Conservation (phyloP, 1,140 invertebrate species). For the Lerema accius region DNA sequence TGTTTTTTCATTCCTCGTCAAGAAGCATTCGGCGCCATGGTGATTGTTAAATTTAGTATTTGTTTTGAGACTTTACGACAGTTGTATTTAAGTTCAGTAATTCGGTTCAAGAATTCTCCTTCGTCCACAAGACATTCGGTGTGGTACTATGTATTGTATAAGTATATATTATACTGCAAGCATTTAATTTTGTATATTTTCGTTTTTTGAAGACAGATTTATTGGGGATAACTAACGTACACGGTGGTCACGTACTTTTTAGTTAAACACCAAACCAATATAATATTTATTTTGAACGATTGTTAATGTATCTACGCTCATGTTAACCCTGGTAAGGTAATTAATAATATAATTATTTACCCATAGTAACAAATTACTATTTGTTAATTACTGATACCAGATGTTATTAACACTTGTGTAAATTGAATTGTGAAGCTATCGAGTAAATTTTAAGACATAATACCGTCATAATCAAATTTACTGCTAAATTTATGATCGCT, state of each 20-base stretch:
- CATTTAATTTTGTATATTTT: too few relatives aligned
- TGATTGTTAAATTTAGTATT: slow-evolving; percentile 60
- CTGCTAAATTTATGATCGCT: neutral
- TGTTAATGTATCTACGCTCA: too few relatives aligned
- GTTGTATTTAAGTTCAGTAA: slow-evolving; percentile 52
- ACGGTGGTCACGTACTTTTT: too few relatives aligned
- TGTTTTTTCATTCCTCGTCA: slow-evolving; percentile 54
- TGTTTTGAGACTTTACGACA: slow-evolving; percentile 50
- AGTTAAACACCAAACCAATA: too few relatives aligned
- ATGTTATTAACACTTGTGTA: neutral
- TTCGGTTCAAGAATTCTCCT: slow-evolving; percentile 36
- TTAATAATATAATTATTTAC: neutral
- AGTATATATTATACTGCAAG: too few relatives aligned
- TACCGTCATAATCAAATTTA: neutral
- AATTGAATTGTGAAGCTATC: neutral
- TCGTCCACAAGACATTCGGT: too few relatives aligned
- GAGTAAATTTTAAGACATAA: neutral
- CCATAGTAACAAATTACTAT: neutral
- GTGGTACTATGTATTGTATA: too few relatives aligned
- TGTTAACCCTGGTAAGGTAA: neutral
- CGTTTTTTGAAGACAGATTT: too few relatives aligned
- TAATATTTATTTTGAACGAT: too few relatives aligned
- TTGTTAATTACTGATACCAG: neutral
- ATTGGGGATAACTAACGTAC: too few relatives aligned
- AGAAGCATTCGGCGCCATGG: slow-evolving; percentile 55